Evolutionary conservation across 2,797 vertebrate species (phyloP), one percentile per base, ranked within the genome.

Genomic region (Tokudaia tokunoshimensis): DNA sequence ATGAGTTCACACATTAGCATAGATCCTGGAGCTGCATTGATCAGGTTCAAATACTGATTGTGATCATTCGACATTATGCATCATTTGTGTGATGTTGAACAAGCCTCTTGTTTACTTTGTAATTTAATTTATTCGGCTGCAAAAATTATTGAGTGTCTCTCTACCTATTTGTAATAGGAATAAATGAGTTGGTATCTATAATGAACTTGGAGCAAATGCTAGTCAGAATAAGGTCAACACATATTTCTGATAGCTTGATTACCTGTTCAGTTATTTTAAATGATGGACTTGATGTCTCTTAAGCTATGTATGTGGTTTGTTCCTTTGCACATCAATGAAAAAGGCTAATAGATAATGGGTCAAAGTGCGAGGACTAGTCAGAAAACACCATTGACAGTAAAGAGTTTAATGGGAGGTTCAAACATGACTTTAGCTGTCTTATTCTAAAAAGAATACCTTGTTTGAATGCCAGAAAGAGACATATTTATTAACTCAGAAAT

Each of bases 401-500:
- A 90, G 26, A 74, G 24, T 78, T 78, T 79, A 47, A 50, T 55
- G 5, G 2, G 52, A 61, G 2, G 34, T 37, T 12, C 79, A 61
- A 91, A 95, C 61, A 82, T 44, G 72, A 31, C 13, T 67, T 79
- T 57, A n/a, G 1, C 41, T 94, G 87, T 88, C 37, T 74, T 94
- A 50, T 44, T 89, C 17, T 91, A 75, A 6, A 80, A 94, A 96
- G 50, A 12, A 26, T 41, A 15, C 12, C 26, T 37, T 14, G 12
- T 29, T 89, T 72, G 61, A 89, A 79, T 86, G 12, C 11, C 20
- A 95, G 34, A 10, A 76, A 59, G 22, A 24, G 85, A 13, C n/a
- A n/a, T 92, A 75, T 61, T 89, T 17, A 81, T 34, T 44, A 89
- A 76, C 52, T 20, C 26, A 47, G 14, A 89, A 93, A 37, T 31